Evolutionary conservation across 2,113 vertebrate species (phyloP).

Genomic region (Notiomystis cincta): DNA sequence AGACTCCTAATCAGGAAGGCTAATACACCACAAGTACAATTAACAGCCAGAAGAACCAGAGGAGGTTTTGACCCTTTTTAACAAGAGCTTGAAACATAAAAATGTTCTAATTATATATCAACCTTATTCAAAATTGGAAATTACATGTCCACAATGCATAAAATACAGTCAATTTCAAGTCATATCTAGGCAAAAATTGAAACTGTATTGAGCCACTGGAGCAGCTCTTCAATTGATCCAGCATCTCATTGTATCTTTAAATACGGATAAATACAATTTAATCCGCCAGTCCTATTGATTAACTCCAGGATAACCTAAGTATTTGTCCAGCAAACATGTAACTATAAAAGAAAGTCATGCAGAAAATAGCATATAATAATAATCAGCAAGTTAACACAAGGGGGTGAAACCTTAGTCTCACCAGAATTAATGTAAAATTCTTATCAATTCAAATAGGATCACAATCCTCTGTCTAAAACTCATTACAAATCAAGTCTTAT

Average conservation of each 20-base stretch:
- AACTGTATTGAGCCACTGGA: background rate
- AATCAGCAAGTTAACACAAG: background rate
- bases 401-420: background rate
- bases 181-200: constrained; percentile 19
- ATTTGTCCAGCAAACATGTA: background rate
- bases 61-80: constrained; percentile 38
- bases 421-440: background rate
- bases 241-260: constrained; percentile 38
- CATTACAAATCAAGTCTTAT: background rate
- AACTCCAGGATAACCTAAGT: background rate
- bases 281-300: constrained; percentile 7
- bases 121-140: constrained; percentile 42
- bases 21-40: constrained; percentile 52
- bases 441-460: background rate
- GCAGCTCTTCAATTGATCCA: constrained; percentile 12
- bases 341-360: background rate
- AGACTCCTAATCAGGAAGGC: constrained; percentile 36
- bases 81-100: constrained; percentile 43
- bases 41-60: constrained; percentile 28
- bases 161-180: constrained; percentile 30
- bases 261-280: constrained; percentile 23
- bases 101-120: constrained; percentile 47
- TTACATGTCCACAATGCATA: constrained; percentile 40
- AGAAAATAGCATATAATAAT: background rate
- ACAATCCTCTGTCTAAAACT: background rate